Conservation (phyloP, 2,888 invertebrate genomes). For the Pseudococcus jackbeardsleyi region DNA sequence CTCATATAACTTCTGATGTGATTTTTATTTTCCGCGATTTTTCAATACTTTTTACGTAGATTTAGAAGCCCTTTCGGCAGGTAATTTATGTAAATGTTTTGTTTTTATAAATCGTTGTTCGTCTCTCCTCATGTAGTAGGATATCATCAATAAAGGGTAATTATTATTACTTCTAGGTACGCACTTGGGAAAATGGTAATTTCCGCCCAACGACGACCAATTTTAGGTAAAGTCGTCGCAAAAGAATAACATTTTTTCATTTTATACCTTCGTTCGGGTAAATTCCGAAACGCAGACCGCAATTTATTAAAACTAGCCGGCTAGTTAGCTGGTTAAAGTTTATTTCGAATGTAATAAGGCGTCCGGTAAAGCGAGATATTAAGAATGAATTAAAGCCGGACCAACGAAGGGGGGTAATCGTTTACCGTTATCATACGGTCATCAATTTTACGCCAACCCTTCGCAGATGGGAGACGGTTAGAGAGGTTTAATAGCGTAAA, state of each 20-base stretch:
- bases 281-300: background rate
- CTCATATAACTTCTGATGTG: too few relatives aligned
- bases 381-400: constrained; percentile 26
- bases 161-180: constrained; percentile 32
- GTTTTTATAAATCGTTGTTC: too few relatives aligned
- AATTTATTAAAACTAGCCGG: constrained; percentile 40
- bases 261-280: background rate
- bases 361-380: constrained; percentile 34
- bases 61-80: too few relatives aligned
- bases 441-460: constrained; percentile 20
- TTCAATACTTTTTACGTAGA: too few relatives aligned
- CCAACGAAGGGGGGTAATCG: constrained; percentile 33
- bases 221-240: constrained; percentile 14
- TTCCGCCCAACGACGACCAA: background rate
- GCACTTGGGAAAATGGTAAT: constrained; percentile 33
- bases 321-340: constrained; percentile 38
- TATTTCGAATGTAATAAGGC: constrained; percentile 41
- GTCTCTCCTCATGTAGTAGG: too few relatives aligned
- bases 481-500: background rate
- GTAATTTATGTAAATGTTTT: too few relatives aligned
- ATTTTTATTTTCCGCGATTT: too few relatives aligned
- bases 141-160: too few relatives aligned
- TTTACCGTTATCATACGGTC: constrained; percentile 41
- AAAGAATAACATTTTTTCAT: constrained; percentile 20
- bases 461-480: too few relatives aligned